Conservation (phyloP, 2,113 vertebrate genomes). For the Trichomycterus rosablanca region DNA sequence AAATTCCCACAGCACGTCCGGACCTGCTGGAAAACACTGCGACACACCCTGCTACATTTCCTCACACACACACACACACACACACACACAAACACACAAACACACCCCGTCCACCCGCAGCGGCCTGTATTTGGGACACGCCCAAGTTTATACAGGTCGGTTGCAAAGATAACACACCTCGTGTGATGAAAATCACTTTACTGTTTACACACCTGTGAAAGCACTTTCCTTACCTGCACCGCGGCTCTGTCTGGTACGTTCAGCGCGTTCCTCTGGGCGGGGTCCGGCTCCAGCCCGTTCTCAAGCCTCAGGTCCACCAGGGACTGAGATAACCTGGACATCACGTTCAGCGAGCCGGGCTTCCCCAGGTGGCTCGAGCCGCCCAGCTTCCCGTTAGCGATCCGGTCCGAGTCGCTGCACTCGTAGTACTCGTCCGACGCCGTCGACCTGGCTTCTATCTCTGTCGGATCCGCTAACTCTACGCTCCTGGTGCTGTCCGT, state of each 20-base stretch:
- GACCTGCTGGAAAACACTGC: not conserved
- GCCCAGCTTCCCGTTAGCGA: slow-evolving; percentile 49
- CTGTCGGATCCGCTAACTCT: not conserved
- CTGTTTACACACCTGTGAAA: not conserved
- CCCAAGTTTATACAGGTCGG: slow-evolving; percentile 29
- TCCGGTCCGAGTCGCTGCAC: slow-evolving; percentile 36
- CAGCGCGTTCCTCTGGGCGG: slow-evolving; percentile 51
- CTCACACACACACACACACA: slow-evolving; percentile 7
- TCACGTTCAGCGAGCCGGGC: slow-evolving; percentile 56
- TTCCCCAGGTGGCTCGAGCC: slow-evolving; percentile 45
- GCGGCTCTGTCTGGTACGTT: slow-evolving; percentile 48
- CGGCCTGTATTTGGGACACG: slow-evolving; percentile 34
- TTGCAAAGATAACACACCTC: slow-evolving; percentile 12
- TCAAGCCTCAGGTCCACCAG: slow-evolving; percentile 66
- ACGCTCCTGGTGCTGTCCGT: slow-evolving; percentile 43
- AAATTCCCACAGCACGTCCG: no score
- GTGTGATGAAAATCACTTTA: slow-evolving; percentile 26
- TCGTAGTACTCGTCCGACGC: slow-evolving; percentile 83
- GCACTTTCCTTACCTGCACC: slow-evolving; percentile 60
- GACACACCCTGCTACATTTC: slow-evolving; percentile 33
- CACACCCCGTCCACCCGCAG: not conserved
- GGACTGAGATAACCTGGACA: slow-evolving; percentile 73
- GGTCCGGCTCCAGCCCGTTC: not conserved
- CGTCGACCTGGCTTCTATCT: slow-evolving; percentile 75
- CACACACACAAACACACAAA: slow-evolving; percentile 4